Evolutionary conservation across 2,888 invertebrate species (phyloP).

Genomic region (Coleophora deauratella): DNA sequence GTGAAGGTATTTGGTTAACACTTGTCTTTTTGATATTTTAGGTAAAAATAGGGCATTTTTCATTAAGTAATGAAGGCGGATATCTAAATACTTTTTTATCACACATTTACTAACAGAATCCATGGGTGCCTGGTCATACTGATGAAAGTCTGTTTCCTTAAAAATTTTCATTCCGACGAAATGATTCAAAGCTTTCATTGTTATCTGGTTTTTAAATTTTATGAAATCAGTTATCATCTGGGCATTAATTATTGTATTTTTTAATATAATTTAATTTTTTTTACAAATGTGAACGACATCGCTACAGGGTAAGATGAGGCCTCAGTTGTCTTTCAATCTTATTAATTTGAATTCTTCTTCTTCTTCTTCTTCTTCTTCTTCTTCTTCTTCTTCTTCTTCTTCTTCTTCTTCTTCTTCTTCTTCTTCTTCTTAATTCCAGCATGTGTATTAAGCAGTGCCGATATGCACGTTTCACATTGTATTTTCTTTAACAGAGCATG

Average conservation of each 20-base stretch:
- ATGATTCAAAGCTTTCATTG: background rate
- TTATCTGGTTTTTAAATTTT: background rate
- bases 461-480: background rate
- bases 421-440: too few relatives aligned
- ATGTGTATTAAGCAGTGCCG: background rate
- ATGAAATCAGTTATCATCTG: background rate
- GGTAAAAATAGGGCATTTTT: background rate
- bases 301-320: background rate
- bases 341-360: background rate
- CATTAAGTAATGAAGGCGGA: background rate
- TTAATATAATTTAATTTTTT: background rate
- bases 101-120: background rate
- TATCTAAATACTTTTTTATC: background rate
- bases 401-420: too few relatives aligned
- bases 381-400: too few relatives aligned
- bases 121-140: background rate
- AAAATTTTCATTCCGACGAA: background rate
- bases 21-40: background rate
- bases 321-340: background rate
- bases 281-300: background rate
- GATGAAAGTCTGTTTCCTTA: background rate
- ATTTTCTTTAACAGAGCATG: background rate
- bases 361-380: too few relatives aligned
- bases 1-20: background rate
- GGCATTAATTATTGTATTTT: background rate